Base-by-base conservation (phyloP, 2,888 invertebrate species). In the Cynaeus angustus region DNA sequence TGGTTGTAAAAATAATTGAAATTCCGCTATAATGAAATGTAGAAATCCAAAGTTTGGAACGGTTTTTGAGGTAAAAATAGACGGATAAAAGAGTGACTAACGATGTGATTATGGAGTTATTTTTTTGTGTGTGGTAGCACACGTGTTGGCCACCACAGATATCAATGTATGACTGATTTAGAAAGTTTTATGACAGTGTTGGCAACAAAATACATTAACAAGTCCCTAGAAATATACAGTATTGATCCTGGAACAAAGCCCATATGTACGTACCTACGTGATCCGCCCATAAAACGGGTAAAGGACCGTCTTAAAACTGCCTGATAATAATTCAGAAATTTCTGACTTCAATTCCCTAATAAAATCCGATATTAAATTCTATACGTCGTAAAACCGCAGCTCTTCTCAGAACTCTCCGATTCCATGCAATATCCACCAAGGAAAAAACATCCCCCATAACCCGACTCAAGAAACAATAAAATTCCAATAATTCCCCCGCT, bases 281-380 rank as follows among this genome's bases (percentile, higher is more conserved):
- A 8, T 37, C 37, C 37, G n/a, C 1, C 37, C n/a, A 37, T 37
- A 37, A 37, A 37, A 37, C 8, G 1, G 9, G 37, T 8, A 37
- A 37, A 48, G 26, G 30, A 21, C 21, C 13, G 33, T 28, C 13
- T 30, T 33, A 52, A 52, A 33, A 52, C 4, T 33, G 10, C 9
- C 5, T 33, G 12, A 33, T 52, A 52, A 52, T 52, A 52, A 28
- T 52, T 52, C 30, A 52, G 52, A 52, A 52, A 52, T 52, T 48
- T 30, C 33, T 41, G 33, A 30, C 52, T 30, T 30, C 33, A 52
- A 52, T 52, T 52, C 33, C 30, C 52, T 21, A 50, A 50, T 50
- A 50, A 28, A 28, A 21, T 21, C 50, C 12, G 8, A 52, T 52
- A 52, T 52, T 52, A 52, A 52, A 52, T 41, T 41, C 33, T 13